These are phyloP conservation scores for Patiria miniata DNA, from an alignment of 35 echinoderm and acorn worm species.

Conservation along the genomic window DNA sequence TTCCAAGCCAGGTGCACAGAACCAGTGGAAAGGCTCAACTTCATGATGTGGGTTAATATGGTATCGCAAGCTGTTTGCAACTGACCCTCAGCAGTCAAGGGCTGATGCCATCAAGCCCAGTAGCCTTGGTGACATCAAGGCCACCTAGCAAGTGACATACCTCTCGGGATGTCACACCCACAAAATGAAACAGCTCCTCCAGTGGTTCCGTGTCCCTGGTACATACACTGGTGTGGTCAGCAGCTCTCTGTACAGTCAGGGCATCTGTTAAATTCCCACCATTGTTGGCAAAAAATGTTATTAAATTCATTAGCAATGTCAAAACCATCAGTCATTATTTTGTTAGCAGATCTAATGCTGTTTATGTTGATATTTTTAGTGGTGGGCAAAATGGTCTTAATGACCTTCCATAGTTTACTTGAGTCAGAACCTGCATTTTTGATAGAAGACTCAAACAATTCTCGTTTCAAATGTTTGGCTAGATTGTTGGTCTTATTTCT, in stretches of 20 bases:
- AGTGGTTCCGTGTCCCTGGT: too few relatives aligned
- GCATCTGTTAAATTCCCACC: not conserved
- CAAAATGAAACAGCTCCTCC: not conserved
- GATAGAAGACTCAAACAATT: not conserved
- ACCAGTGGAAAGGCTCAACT: slow-evolving; percentile 6
- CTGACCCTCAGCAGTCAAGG: not conserved
- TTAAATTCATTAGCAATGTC: slow-evolving; percentile 20
- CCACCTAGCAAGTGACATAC: not conserved
- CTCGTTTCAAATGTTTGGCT: too few relatives aligned
- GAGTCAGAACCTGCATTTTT: slow-evolving; percentile 10
- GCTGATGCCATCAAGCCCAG: slow-evolving; percentile 17
- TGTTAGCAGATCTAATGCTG: not conserved
- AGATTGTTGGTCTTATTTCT: too few relatives aligned
- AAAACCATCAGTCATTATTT: not conserved
- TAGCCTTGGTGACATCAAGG: not conserved
- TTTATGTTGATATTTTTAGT: not conserved
- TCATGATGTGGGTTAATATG: slow-evolving; percentile 36
- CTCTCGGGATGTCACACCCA: not conserved
- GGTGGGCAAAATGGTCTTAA: not conserved
- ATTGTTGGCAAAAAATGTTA: slow-evolving; percentile 19
- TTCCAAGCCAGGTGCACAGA: slow-evolving; percentile 28
- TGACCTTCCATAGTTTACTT: slow-evolving; percentile 2
- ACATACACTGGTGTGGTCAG: not conserved
- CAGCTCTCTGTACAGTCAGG: not conserved
- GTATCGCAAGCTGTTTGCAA: not conserved